Evolutionary conservation across 2,888 invertebrate species (phyloP).

Genomic region (Drosophila anomalipes): DNA sequence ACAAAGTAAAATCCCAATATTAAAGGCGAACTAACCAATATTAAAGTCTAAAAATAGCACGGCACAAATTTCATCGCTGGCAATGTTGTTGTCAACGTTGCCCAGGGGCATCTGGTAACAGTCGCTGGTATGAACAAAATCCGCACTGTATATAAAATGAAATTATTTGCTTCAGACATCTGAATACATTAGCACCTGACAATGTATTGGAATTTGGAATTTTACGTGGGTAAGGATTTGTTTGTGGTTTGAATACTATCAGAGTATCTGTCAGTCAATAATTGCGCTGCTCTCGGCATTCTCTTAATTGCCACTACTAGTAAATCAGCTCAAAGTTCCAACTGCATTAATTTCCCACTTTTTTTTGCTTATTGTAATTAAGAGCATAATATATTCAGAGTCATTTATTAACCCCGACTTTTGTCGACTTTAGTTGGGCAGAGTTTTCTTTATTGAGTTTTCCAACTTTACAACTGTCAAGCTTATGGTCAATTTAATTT

Average conservation of each 20-base stretch:
- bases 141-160: neutral
- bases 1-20: constrained; percentile 4
- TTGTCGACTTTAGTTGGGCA: neutral
- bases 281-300: neutral
- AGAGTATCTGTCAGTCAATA: neutral
- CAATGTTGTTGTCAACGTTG: neutral
- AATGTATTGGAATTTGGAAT: neutral
- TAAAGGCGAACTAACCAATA: neutral
- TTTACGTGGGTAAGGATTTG: neutral
- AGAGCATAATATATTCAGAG: neutral
- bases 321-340: neutral
- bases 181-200: neutral
- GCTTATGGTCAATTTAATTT: neutral
- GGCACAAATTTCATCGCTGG: neutral
- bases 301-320: neutral
- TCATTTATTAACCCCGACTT: neutral
- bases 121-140: neutral
- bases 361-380: neutral
- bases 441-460: neutral
- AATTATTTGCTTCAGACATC: neutral
- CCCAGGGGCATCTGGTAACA: neutral
- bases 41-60: neutral
- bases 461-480: neutral
- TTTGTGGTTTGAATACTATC: neutral
- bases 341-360: neutral